phyloP scores from a whole-genome alignment of 2,888 invertebrate species.

The Phaonia tiefii region DNA sequence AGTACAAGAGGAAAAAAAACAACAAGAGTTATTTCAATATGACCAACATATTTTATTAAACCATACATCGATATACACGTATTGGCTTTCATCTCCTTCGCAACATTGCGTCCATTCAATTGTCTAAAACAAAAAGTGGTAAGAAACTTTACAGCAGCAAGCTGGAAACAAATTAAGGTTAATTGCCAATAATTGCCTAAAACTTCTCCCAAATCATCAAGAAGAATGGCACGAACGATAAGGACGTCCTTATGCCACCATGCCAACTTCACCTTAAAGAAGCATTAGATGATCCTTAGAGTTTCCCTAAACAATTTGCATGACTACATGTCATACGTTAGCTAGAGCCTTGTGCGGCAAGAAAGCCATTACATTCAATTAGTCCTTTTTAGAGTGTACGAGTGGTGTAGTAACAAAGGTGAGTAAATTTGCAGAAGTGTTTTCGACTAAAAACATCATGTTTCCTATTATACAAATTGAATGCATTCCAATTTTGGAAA shows the following conservation, averaged over 20 bases:
- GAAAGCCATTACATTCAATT: slow-evolving; percentile 31
- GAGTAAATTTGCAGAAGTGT: background rate
- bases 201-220: slow-evolving; percentile 41
- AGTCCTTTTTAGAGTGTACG: background rate
- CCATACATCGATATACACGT: too few relatives aligned
- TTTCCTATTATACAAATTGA: background rate
- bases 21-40: slow-evolving; percentile 9
- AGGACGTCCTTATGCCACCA: too few relatives aligned
- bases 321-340: background rate
- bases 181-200: slow-evolving; percentile 60
- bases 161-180: slow-evolving; percentile 58
- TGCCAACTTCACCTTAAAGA: too few relatives aligned
- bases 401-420: background rate
- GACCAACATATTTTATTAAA: slow-evolving; percentile 1
- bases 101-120: too few relatives aligned
- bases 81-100: too few relatives aligned
- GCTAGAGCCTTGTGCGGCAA: background rate
- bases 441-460: too few relatives aligned
- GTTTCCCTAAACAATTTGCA: background rate
- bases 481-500: slow-evolving; percentile 1
- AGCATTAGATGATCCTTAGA: background rate
- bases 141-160: slow-evolving; percentile 1
- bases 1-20: background rate
- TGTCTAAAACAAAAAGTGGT: too few relatives aligned
- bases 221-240: too few relatives aligned